Evolutionary conservation across 2,797 vertebrate species (phyloP).

Genomic region (Tragopan temminckii): DNA sequence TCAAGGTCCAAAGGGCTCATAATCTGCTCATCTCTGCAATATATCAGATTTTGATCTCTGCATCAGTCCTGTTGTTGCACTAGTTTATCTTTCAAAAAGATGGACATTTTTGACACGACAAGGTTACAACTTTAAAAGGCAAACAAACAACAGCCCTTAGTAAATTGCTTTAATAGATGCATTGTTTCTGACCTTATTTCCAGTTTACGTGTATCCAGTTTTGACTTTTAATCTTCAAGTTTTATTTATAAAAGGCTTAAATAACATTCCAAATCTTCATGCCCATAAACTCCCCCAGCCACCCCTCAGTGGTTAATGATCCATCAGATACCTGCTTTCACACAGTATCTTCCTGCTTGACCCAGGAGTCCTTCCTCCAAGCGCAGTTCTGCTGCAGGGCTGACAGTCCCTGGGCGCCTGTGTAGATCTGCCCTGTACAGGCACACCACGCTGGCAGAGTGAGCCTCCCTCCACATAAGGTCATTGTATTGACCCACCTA

Average conservation of each 20-base stretch:
- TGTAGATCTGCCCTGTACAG: neutral
- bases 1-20: neutral
- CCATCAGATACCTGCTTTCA: neutral
- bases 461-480: neutral
- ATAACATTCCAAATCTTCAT: neutral
- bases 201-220: neutral
- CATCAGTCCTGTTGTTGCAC: neutral
- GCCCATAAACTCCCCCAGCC: neutral
- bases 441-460: neutral
- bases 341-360: neutral
- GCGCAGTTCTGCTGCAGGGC: neutral
- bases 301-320: neutral
- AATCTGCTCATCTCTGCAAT: neutral
- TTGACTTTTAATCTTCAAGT: neutral
- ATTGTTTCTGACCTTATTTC: neutral
- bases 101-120: neutral
- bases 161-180: neutral
- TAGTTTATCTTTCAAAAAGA: neutral
- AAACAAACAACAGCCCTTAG: neutral
- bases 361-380: neutral
- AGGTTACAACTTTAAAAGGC: neutral
- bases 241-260: neutral
- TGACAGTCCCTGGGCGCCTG: accelerated
- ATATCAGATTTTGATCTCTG: neutral
- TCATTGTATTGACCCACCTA: neutral